Evolutionary conservation across 2,797 vertebrate genomes (phyloP).

Genomic region (Garrulus glandarius): DNA sequence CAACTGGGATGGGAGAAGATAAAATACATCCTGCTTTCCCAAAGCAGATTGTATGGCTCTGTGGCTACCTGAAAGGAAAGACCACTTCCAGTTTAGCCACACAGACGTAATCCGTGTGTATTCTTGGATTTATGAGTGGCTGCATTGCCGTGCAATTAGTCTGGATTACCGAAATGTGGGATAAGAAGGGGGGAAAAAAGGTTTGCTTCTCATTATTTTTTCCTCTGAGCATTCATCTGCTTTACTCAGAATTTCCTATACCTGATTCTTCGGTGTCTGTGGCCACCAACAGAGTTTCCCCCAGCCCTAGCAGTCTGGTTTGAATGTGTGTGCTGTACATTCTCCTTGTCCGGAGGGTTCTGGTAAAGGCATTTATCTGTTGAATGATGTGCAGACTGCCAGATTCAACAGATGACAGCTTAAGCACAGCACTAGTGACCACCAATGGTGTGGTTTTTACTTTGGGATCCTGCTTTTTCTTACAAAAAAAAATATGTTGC

Average conservation of each 20-base stretch:
- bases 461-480: not conserved
- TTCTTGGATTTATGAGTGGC: conserved; percentile 56
- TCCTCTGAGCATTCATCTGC: not conserved
- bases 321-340: conserved; percentile 46
- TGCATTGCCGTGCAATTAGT: conserved; percentile 12
- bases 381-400: conserved; percentile 56
- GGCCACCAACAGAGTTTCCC: conserved; percentile 73
- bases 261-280: conserved; percentile 67
- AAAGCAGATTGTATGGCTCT: conserved; percentile 48
- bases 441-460: conserved; percentile 46
- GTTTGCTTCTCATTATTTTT: not conserved
- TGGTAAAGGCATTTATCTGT: conserved; percentile 78
- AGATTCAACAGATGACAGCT: conserved; percentile 70
- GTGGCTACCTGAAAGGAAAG: conserved; percentile 60
- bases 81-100: conserved; percentile 34
- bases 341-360: conserved; percentile 59
- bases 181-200: not conserved
- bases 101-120: conserved; percentile 31
- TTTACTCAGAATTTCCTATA: conserved; percentile 70
- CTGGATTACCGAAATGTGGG: conserved; percentile 9
- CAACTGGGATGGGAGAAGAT: conserved; percentile 33
- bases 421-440: conserved; percentile 43
- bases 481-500: not conserved
- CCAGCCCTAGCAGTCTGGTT: conserved; percentile 23
- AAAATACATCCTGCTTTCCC: conserved; percentile 58